These are phyloP conservation scores for Iphiclides podalirius DNA, from an alignment of 2,888 invertebrate species.

Conservation along the genomic window DNA sequence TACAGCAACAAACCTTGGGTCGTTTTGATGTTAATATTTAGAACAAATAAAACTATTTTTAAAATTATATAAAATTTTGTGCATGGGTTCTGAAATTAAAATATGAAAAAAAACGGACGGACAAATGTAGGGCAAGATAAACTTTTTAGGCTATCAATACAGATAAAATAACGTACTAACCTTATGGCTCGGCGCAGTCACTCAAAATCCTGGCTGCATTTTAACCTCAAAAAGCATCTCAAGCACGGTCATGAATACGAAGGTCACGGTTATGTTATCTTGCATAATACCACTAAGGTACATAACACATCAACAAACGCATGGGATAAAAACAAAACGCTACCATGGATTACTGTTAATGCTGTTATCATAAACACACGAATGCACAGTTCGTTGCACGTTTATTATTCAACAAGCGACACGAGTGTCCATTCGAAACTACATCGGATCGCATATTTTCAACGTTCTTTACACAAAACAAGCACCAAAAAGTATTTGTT, in stretches of 20 bases:
- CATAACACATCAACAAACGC: conserved; percentile 53
- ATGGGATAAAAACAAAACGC: conserved; percentile 68
- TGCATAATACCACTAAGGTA: conserved; percentile 72
- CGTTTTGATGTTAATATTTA: no score
- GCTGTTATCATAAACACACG: conserved; percentile 78
- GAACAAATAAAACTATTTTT: neutral
- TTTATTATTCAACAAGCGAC: conserved; percentile 67
- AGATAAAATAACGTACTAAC: conserved; percentile 70
- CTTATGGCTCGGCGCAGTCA: conserved; percentile 75
- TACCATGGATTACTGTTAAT: conserved; percentile 68
- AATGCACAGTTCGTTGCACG: conserved; percentile 76
- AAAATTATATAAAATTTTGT: no score
- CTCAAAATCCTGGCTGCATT: conserved; percentile 77
- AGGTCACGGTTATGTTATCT: conserved; percentile 76
- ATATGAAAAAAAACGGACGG: conserved; percentile 28
- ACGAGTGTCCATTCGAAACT: conserved; percentile 56
- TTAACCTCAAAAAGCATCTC: conserved; percentile 77
- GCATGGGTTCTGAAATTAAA: no score
- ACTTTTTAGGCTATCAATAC: conserved; percentile 47
- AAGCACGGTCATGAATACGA: conserved; percentile 69
- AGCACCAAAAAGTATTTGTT: conserved; percentile 61
- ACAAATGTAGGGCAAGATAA: conserved; percentile 62
- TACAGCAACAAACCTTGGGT: neutral
- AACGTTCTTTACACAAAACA: conserved; percentile 50
- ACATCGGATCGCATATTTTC: conserved; percentile 65